Percentiles rank a stretch among this genome's conserved stretches.
These are phyloP conservation scores for Dolichomitus sp. DNA, from an alignment of 2,888 invertebrate species.

Conservation along the genomic window DNA sequence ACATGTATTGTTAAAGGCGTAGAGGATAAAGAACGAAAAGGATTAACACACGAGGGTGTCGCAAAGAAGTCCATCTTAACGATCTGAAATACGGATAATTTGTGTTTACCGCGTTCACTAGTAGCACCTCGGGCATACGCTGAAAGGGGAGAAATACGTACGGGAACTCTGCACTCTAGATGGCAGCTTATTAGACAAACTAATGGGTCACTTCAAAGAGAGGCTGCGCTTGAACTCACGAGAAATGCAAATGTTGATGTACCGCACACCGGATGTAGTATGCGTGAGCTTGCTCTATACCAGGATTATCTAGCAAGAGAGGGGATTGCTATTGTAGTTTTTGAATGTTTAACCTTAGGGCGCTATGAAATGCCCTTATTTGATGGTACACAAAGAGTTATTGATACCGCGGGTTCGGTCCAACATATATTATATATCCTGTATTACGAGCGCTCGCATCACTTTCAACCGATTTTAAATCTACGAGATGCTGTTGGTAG, in stretches of 20 bases:
- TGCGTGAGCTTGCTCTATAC: not conserved
- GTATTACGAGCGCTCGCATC: conserved; percentile 35
- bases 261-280: not conserved
- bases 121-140: not conserved
- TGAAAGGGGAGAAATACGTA: not conserved
- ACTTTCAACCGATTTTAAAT: conserved; percentile 40
- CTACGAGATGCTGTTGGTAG: no score
- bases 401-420: not conserved
- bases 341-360: conserved; percentile 14
- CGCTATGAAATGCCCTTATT: conserved; percentile 15
- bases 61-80: no score
- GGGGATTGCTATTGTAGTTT: conserved; percentile 60
- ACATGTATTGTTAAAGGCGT: no score
- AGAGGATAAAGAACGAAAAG: no score
- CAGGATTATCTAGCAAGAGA: conserved; percentile 13
- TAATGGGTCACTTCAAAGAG: not conserved
- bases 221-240: not conserved
- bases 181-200: conserved; percentile 9
- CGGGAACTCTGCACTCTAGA: not conserved
- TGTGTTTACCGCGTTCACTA: not conserved
- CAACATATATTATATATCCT: no score
- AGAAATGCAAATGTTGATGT: not conserved
- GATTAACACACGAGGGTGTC: no score
- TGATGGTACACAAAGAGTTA: conserved; percentile 12
- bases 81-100: conserved; percentile 17